phyloP scores from a whole-genome alignment of 2,888 invertebrate genomes.

The Nemotelus pantherinus region DNA sequence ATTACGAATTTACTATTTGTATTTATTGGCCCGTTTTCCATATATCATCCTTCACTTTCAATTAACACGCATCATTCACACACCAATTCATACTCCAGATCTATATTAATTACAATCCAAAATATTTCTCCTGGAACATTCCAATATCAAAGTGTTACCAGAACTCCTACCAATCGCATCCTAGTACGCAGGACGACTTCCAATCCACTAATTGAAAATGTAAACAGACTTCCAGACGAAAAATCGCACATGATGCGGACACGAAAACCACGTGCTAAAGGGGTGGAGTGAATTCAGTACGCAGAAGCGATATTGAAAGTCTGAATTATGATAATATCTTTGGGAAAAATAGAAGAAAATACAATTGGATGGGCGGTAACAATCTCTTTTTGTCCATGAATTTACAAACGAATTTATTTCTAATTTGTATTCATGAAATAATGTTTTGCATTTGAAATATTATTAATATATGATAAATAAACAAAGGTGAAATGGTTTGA shows the following conservation, averaged over 20 bases:
- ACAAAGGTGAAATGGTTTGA: too few relatives aligned
- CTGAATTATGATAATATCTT: too few relatives aligned
- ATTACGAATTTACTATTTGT: too few relatives aligned
- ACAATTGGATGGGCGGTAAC: background rate
- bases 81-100: background rate
- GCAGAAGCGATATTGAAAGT: background rate
- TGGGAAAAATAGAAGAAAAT: too few relatives aligned
- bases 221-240: constrained; percentile 32
- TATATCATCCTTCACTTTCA: background rate
- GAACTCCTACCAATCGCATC: background rate
- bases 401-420: too few relatives aligned
- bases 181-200: constrained; percentile 17
- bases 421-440: too few relatives aligned
- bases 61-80: background rate
- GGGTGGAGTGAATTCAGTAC: constrained; percentile 22
- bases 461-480: too few relatives aligned
- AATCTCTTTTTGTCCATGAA: too few relatives aligned
- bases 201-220: background rate
- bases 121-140: background rate
- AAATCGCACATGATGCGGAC: constrained; percentile 1
- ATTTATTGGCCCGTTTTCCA: too few relatives aligned
- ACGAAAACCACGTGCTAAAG: constrained; percentile 14
- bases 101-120: too few relatives aligned
- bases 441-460: too few relatives aligned
- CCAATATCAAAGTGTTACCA: background rate